Base-by-base conservation (phyloP, 2,113 vertebrate species). In the Butorides virescens region DNA sequence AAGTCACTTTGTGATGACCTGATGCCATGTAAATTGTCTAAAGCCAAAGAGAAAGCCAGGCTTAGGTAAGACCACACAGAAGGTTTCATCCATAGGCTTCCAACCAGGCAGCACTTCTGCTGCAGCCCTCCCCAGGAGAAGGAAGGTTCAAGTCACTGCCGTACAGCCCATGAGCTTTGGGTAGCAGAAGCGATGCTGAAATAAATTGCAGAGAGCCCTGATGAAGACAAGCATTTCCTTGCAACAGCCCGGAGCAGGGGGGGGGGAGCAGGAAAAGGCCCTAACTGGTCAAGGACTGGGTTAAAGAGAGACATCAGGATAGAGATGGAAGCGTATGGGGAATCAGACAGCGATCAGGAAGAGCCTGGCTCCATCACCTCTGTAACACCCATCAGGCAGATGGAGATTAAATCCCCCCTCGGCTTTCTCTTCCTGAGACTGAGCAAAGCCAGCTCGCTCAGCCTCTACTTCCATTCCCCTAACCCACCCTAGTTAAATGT, bases 401-500 rank as follows among this genome's bases (percentile, higher is more conserved):
- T 66, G 58, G 50, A 59, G 68, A 86, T 56, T 37, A 86, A 87
- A 77, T 18, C 26, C 70, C n/a, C 12, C 27, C 36, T 50, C 10
- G 30, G 66, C 42, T 79, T 67, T 81, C 70, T 72, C 42, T 39
- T 76, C 36, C 58, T 17, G 22, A 79, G 42, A 46, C 36, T 30
- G 49, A 75, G 50, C 30, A 83, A 77, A 81, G 66, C 20, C 37
- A 36, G 17, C 36, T 70, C 2, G 0, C 39, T 81, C 29, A 53
- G 23, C 7, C 18, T 62, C 34, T 29, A 4, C 26, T 55, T 47
- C 37, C 58, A 44, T 44, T 44, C 27, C 20, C 20, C 17, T 34
- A 52, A 13, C 13, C 32, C 37, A 25, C 7, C 56, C 27, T 13
- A 65, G 23, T 30, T 15, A 44, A 83, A 49, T 0, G 0, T 10